Base-by-base conservation (phyloP, 2,113 vertebrate genomes). In the Seriola rivoliana region DNA sequence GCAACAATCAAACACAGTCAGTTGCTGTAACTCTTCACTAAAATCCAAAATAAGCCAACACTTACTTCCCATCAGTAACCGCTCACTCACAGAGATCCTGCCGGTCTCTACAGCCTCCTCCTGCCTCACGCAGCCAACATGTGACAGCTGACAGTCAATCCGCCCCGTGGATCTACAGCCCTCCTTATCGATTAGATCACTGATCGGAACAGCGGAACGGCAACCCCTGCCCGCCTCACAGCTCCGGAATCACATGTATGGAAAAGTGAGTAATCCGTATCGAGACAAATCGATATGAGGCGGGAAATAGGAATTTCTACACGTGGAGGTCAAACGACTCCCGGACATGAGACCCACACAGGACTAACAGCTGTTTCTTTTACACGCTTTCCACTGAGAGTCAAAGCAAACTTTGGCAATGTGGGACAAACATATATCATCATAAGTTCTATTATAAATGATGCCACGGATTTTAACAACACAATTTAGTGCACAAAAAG, bases 141-240 rank as follows among this genome's bases (percentile, higher is more conserved):
- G 78, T 69, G 68, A 80, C 48, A 82, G 65, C 75, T 71, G 69
- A 44, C 65, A 71, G 38, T 59, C 50, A 21, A 21, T 36, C 29
- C 42, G 21, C 19, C 23, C 32, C 48, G 23, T 1, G 36, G 71
- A 70, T 71, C 84, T 3, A 70, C 42, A 25, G 34, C 21, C 13
- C 77, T 69, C 29, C 4, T 69, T 55, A 81, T 78, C 55, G 59
- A 79, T 63, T 29, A 9, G 23, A 62, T 54, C 21, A 55, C 12
- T 44, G 55, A 85, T 72, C n/a, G 36, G 29, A 32, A 59, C 42
- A 36, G 10, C 40, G 40, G 4, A 4, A 16, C 46, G 46, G 14
- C 14, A 48, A 6, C 46, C 9, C 40, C 40, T 42, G 40, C 40
- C 46, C 5, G 46, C 46, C 42, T 16, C 50, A 2, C 50, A 54